A percentile compares a stretch with the other conserved stretches of the same genome.
phyloP scores from a whole-genome alignment of 2,888 invertebrate species.

The Scelioninae gen. 1 region DNA sequence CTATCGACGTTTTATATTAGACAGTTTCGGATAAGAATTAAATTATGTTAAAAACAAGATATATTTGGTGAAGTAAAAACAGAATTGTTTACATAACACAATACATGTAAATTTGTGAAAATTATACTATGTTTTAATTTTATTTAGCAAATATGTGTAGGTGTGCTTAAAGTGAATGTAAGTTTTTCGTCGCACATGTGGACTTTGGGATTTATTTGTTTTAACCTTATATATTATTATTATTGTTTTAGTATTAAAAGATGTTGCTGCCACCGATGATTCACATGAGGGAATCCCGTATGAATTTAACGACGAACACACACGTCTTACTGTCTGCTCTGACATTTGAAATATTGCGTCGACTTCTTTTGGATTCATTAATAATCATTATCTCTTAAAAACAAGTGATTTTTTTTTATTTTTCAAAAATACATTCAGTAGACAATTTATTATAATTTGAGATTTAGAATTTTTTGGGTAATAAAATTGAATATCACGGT shows the following conservation, averaged over 20 bases:
- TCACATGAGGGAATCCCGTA: slow-evolving; percentile 26
- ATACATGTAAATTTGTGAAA: background rate
- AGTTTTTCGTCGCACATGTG: background rate
- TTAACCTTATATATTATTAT: slow-evolving; percentile 8
- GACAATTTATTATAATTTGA: slow-evolving; percentile 10
- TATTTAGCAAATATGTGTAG: background rate
- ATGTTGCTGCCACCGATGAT: slow-evolving; percentile 24
- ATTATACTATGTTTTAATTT: background rate
- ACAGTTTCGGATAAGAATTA: background rate
- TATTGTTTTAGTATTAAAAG: slow-evolving; percentile 12
- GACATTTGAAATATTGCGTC: slow-evolving; percentile 30
- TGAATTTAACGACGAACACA: slow-evolving; percentile 11
- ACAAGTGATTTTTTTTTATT: slow-evolving; percentile 10
- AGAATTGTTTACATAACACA: slow-evolving; percentile 2
- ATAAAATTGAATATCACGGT: background rate
- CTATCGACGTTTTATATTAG: background rate
- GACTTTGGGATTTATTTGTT: slow-evolving; percentile 5
- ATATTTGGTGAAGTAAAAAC: background rate
- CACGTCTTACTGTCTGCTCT: slow-evolving; percentile 3
- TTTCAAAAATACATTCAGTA: slow-evolving; percentile 9
- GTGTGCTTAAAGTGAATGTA: background rate
- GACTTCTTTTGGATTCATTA: slow-evolving; percentile 26
- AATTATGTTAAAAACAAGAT: background rate
- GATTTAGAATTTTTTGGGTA: background rate
- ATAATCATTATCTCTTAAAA: slow-evolving; percentile 34